Evolutionary conservation across 2,888 invertebrate genomes (phyloP).

Genomic region (Globia sparganii): DNA sequence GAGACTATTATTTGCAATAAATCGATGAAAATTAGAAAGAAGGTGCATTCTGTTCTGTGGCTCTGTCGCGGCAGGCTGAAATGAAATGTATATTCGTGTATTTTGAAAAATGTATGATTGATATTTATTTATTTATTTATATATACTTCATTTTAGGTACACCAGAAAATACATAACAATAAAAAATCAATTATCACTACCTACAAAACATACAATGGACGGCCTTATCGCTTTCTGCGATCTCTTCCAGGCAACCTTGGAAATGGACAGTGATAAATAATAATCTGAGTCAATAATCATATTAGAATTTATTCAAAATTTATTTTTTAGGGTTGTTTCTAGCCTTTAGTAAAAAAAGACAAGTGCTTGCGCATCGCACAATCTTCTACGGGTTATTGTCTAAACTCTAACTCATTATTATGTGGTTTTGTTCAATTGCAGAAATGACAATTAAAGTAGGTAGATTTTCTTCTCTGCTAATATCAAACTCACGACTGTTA

Average conservation of each 20-base stretch:
- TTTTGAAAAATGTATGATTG: too few relatives aligned
- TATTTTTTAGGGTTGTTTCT: not conserved
- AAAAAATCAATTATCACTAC: too few relatives aligned
- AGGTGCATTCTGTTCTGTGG: too few relatives aligned
- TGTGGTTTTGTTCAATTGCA: conserved; percentile 78
- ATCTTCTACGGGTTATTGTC: conserved; percentile 54
- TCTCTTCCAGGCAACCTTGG: too few relatives aligned
- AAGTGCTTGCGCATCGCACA: not conserved
- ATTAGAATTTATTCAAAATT: not conserved
- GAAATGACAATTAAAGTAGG: conserved; percentile 46
- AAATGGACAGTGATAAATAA: too few relatives aligned
- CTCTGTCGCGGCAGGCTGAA: not conserved
- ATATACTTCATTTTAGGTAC: too few relatives aligned
- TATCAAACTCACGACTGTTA: conserved; percentile 54
- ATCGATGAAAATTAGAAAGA: not conserved
- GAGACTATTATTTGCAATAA: not conserved
- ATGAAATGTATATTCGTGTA: not conserved
- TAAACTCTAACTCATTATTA: conserved; percentile 69
- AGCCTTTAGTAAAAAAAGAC: not conserved
- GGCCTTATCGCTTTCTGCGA: too few relatives aligned
- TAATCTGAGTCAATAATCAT: too few relatives aligned
- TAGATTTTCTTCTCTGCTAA: conserved; percentile 47
- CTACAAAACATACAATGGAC: too few relatives aligned
- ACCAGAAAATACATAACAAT: too few relatives aligned
- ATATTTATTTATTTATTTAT: too few relatives aligned